Conservation (phyloP, 2,888 invertebrate species). For the Pardosa pseudoannulata region DNA sequence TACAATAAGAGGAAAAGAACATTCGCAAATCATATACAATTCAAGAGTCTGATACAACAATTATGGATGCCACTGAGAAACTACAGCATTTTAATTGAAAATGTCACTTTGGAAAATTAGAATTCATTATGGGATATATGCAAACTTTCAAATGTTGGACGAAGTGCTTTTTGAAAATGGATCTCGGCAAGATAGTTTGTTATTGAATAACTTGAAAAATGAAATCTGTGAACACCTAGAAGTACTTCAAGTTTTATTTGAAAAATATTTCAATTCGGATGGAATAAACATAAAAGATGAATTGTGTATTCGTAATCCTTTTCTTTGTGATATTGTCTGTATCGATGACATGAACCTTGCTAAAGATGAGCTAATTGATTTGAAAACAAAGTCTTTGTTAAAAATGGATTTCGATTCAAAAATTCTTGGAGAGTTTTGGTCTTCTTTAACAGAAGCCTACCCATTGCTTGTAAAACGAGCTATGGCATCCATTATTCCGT, state of each 20-base stretch:
- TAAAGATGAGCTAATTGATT: conserved; percentile 45
- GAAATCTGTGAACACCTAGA: conserved; percentile 14
- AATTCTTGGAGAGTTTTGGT: conserved; percentile 16
- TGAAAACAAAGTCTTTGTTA: conserved; percentile 46
- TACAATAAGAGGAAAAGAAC: too few species aligned
- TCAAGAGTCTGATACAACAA: too few species aligned
- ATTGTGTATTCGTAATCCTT: conserved; percentile 63
- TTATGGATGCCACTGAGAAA: too few species aligned
- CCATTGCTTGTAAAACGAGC: conserved; percentile 43
- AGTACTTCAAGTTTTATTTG: background rate
- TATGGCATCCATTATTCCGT: conserved; percentile 45
- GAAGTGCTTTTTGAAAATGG: conserved; percentile 31
- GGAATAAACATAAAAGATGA: conserved; percentile 47
- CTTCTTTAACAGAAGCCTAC: conserved; percentile 41
- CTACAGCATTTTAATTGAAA: too few species aligned
- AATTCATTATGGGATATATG: conserved; percentile 26
- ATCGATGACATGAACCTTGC: conserved; percentile 52
- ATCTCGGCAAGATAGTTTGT: conserved; percentile 26
- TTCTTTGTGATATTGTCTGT: conserved; percentile 61
- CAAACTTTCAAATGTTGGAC: conserved; percentile 32
- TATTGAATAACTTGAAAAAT: conserved; percentile 7
- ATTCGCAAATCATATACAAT: too few species aligned
- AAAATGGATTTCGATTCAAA: conserved; percentile 18
- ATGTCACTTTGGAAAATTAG: conserved; percentile 31
- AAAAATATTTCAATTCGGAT: conserved; percentile 5